phyloP scores from a whole-genome alignment of 2,797 vertebrate species.

The Falco columbarius region DNA sequence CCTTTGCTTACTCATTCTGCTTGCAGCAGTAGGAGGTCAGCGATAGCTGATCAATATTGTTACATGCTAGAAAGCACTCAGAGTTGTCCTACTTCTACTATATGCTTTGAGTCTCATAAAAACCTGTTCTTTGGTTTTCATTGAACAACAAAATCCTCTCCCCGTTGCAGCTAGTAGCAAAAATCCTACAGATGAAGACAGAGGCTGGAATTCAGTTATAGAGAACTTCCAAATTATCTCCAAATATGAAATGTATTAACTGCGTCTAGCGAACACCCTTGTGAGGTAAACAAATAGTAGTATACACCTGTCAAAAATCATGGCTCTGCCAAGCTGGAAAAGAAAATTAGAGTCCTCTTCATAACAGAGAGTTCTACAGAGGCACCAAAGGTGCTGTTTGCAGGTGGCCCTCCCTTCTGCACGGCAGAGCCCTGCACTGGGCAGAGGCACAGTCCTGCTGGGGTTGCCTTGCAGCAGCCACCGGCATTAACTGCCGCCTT shows the following conservation, averaged over 20 bases:
- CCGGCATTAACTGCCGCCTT: background rate
- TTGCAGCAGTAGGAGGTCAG: constrained; percentile 19
- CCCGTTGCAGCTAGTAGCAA: background rate
- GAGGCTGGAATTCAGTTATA: background rate
- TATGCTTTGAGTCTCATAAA: background rate
- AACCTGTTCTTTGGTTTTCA: background rate
- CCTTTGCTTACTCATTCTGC: constrained; percentile 33
- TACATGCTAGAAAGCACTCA: background rate
- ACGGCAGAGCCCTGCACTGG: background rate
- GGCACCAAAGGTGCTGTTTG: background rate
- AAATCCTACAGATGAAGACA: background rate
- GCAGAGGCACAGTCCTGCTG: too few species aligned
- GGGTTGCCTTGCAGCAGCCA: background rate
- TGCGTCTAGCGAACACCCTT: background rate
- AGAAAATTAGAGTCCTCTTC: background rate
- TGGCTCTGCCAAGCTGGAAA: background rate
- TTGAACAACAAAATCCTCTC: background rate
- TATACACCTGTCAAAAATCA: background rate
- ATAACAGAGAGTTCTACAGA: background rate
- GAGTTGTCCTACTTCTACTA: background rate
- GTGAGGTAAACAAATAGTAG: background rate
- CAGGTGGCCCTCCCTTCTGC: background rate
- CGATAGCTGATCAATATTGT: background rate
- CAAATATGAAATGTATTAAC: background rate
- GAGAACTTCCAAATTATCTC: background rate